Evolutionary conservation across 2,888 invertebrate genomes (phyloP).

Genomic region (Sepioteuthis lessoniana): DNA sequence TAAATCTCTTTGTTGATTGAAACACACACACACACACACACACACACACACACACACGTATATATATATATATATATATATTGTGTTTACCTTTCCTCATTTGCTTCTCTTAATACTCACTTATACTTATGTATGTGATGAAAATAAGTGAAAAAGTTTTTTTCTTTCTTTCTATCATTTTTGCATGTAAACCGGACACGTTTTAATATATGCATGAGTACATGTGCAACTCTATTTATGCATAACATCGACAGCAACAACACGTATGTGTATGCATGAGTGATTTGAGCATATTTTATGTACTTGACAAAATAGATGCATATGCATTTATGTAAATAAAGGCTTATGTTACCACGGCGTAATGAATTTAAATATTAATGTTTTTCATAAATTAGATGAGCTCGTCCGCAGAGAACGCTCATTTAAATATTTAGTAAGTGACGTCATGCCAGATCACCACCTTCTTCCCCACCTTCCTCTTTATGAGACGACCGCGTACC

Average conservation of each 20-base stretch:
- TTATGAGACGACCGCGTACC: background rate
- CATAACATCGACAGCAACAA: background rate
- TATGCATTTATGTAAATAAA: background rate
- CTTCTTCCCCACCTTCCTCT: background rate
- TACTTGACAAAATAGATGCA: too few species aligned
- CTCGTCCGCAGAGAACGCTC: background rate
- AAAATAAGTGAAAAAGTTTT: too few species aligned
- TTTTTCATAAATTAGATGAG: background rate
- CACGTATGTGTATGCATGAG: background rate
- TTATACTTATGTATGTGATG: too few species aligned
- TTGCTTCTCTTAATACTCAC: background rate
- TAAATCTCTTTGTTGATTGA: background rate
- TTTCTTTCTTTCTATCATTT: too few species aligned
- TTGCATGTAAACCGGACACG: background rate
- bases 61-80: background rate
- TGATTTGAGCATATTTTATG: background rate
- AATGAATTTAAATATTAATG: background rate
- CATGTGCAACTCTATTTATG: too few species aligned
- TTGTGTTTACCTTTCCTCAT: background rate
- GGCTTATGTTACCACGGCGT: background rate
- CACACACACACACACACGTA: background rate
- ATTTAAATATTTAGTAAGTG: constrained; percentile 20
- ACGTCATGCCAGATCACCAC: background rate
- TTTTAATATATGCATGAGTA: too few species aligned
- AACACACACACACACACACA: background rate